A percentile compares a stretch with the other conserved stretches of the same genome.
Conservation (phyloP, 2,888 invertebrate genomes). For the Margaritifera margaritifera region DNA sequence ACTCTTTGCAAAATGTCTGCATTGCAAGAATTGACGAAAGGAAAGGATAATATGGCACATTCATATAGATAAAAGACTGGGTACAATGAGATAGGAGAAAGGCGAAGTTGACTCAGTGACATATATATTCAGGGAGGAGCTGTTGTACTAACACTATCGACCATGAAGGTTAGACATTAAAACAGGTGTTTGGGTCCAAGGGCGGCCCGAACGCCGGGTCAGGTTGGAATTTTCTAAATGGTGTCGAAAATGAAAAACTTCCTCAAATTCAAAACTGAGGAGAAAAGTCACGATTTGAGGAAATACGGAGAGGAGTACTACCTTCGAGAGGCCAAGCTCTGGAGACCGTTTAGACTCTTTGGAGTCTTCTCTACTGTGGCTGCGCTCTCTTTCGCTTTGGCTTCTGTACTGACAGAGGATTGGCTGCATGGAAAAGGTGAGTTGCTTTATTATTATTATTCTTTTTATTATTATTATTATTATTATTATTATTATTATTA, state of each 20-base stretch:
- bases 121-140: too few species aligned
- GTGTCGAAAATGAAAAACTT: slow-evolving; percentile 63
- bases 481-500: not conserved
- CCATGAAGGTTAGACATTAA: too few species aligned
- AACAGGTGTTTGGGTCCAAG: too few species aligned
- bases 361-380: slow-evolving; percentile 58
- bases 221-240: slow-evolving; percentile 8
- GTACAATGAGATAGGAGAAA: too few species aligned
- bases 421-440: slow-evolving; percentile 60
- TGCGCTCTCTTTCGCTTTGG: slow-evolving; percentile 52
- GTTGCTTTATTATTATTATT: slow-evolving; percentile 9
- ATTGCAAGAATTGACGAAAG: too few species aligned
- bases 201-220: too few species aligned
- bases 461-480: not conserved
- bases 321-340: slow-evolving; percentile 59
- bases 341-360: slow-evolving; percentile 64
- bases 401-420: slow-evolving; percentile 51
- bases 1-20: too few species aligned
- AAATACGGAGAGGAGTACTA: slow-evolving; percentile 66
- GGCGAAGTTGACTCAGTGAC: too few species aligned
- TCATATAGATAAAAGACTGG: too few species aligned
- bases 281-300: slow-evolving; percentile 56
- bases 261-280: slow-evolving; percentile 66
- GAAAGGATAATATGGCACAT: too few species aligned
- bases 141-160: too few species aligned